A percentile compares a stretch with the other conserved stretches of the same genome.
These are phyloP conservation scores for Thecocarcelia acutangulata DNA, from an alignment of 2,888 invertebrate genomes.

Conservation along the genomic window DNA sequence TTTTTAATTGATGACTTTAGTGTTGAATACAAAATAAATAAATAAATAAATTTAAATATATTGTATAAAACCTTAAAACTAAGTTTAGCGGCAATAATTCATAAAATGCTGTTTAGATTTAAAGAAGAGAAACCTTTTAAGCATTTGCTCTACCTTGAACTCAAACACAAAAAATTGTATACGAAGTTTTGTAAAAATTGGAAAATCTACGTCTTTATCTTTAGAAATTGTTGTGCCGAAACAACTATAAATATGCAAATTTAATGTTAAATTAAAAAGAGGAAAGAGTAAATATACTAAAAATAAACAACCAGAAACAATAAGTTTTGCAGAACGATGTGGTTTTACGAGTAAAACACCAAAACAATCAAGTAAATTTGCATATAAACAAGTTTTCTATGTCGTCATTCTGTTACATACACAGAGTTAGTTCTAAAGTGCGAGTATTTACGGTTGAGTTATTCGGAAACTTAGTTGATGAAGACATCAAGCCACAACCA, in stretches of 20 bases:
- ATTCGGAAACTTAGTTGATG: too few relatives aligned
- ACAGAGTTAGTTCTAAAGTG: too few relatives aligned
- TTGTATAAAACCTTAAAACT: slow-evolving; percentile 15
- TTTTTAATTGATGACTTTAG: slow-evolving; percentile 64
- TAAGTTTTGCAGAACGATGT: neutral
- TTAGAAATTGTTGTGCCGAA: neutral
- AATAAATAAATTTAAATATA: slow-evolving; percentile 12
- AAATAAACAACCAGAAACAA: slow-evolving; percentile 6
- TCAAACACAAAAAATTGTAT: slow-evolving; percentile 23
- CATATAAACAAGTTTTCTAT: neutral
- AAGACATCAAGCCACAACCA: too few relatives aligned
- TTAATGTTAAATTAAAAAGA: slow-evolving; percentile 15
- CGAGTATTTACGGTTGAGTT: too few relatives aligned
- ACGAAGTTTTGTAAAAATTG: neutral
- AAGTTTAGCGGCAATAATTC: slow-evolving; percentile 19
- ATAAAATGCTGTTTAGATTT: slow-evolving; percentile 16
- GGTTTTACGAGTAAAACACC: neutral
- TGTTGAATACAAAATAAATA: slow-evolving; percentile 55
- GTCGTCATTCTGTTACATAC: neutral
- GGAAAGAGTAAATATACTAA: slow-evolving; percentile 1
- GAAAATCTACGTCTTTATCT: neutral
- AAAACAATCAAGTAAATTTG: neutral
- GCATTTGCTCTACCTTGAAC: slow-evolving; percentile 52
- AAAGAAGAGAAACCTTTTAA: slow-evolving; percentile 59
- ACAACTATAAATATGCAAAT: slow-evolving; percentile 34